phyloP scores from a whole-genome alignment of 2,888 invertebrate genomes.

The Drosophila koepferae region DNA sequence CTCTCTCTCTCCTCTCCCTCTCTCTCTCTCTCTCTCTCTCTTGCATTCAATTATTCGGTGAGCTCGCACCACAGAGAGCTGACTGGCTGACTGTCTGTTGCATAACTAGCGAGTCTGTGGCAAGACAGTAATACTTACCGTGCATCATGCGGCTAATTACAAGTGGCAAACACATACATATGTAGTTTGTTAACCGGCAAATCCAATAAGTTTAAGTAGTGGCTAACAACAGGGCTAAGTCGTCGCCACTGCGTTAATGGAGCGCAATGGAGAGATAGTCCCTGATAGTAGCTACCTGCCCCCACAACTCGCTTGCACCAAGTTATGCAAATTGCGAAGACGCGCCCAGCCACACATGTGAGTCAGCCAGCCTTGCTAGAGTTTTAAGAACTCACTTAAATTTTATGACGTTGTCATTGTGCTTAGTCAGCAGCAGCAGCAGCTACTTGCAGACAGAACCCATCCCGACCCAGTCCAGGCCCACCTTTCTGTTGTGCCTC shows the following conservation, averaged over 20 bases:
- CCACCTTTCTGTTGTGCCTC: conserved; percentile 21
- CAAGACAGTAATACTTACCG: conserved; percentile 43
- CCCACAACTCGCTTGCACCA: background rate
- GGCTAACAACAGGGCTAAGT: conserved; percentile 26
- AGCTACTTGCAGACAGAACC: conserved; percentile 26
- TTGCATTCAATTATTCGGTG: conserved; percentile 46
- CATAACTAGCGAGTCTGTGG: conserved; percentile 34
- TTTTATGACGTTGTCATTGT: conserved; percentile 63
- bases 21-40: background rate
- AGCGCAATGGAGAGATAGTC: background rate
- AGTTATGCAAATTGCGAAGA: conserved; percentile 63
- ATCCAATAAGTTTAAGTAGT: conserved; percentile 69
- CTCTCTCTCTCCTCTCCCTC: too few species aligned
- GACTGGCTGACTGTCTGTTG: conserved; percentile 24
- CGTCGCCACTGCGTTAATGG: conserved; percentile 38
- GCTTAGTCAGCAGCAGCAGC: conserved; percentile 69
- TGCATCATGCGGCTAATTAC: conserved; percentile 56
- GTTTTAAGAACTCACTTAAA: conserved; percentile 64
- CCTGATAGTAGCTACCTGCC: too few species aligned
- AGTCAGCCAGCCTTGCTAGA: conserved; percentile 22
- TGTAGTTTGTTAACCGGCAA: conserved; percentile 72
- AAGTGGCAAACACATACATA: conserved; percentile 48
- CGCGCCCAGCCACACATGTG: conserved; percentile 26
- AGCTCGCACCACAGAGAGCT: background rate
- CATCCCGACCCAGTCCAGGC: background rate